Evolutionary conservation across 2,113 vertebrate genomes (phyloP).

Genomic region (Lethenteron camtschaticum): DNA sequence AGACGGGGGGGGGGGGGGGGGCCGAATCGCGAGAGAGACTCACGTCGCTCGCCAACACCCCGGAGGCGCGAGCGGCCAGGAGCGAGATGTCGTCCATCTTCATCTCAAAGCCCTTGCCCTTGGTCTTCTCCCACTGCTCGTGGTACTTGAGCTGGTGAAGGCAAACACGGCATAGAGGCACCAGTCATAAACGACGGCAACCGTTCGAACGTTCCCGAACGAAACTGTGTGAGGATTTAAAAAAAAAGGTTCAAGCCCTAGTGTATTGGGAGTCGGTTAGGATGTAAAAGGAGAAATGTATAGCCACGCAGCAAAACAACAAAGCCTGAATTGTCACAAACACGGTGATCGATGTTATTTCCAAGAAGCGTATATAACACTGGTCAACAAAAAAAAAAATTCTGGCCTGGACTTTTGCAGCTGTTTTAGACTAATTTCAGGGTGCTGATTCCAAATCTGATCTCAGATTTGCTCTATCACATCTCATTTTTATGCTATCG

Average conservation of each 20-base stretch:
- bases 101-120: slow-evolving; percentile 62
- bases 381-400: no score
- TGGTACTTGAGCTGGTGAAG: slow-evolving; percentile 60
- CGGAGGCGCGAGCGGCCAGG: slow-evolving; percentile 61
- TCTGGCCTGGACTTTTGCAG: no score
- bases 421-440: no score
- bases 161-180: slow-evolving; percentile 10
- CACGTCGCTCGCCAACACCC: slow-evolving; percentile 82
- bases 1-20: not conserved
- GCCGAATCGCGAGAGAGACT: slow-evolving; percentile 14
- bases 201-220: slow-evolving; percentile 43
- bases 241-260: not conserved
- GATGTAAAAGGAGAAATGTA: no score
- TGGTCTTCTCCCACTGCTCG: slow-evolving; percentile 64
- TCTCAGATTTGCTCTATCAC: no score
- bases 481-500: no score
- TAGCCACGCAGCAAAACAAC: no score
- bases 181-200: slow-evolving; percentile 20
- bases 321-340: no score
- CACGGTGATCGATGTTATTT: not conserved
- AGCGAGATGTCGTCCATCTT: slow-evolving; percentile 53
- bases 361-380: not conserved
- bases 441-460: no score
- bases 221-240: slow-evolving; percentile 10
- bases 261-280: no score